These are phyloP conservation scores for Drosophila pseudoananassae DNA, from an alignment of 1,140 invertebrate species.

Conservation along the genomic window DNA sequence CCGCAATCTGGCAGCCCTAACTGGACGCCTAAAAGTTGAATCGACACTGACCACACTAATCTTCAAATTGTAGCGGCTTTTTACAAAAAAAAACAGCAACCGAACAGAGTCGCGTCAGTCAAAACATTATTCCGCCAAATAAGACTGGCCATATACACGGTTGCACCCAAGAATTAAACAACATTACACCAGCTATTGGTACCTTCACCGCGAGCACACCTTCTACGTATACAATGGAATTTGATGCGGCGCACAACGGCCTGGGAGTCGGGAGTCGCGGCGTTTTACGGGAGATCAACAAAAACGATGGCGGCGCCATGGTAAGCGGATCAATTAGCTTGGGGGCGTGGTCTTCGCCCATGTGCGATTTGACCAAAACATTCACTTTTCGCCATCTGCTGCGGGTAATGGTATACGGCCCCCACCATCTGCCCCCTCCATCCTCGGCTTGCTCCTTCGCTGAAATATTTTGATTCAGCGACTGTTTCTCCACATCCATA, in stretches of 20 bases:
- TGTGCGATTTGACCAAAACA: conserved; percentile 15
- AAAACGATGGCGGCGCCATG: conserved; percentile 61
- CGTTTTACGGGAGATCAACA: conserved; percentile 63
- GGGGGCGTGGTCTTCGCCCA: conserved; percentile 11
- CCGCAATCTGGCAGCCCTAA: background rate
- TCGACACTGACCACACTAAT: conserved; percentile 7
- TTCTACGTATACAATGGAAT: conserved; percentile 45
- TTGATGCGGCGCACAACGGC: conserved; percentile 18
- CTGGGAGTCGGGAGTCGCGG: conserved; percentile 32
- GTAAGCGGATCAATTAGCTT: conserved; percentile 38
- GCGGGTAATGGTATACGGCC: background rate
- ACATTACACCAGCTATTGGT: background rate
- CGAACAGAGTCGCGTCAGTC: conserved; percentile 2
- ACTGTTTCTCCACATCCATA: background rate
- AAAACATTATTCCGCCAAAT: background rate
- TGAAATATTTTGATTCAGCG: background rate
- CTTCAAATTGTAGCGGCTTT: conserved; percentile 73
- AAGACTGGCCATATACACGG: background rate
- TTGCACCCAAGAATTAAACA: background rate
- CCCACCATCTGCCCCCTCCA: background rate
- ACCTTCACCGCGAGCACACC: background rate
- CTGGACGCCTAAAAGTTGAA: background rate
- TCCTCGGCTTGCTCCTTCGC: background rate
- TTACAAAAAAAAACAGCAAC: conserved; percentile 32
- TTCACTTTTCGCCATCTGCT: background rate